Percentiles rank a stretch among this genome's conserved stretches.
These are phyloP conservation scores for Schizothorax lantsangensis DNA, from an alignment of 2,797 vertebrate species.

Conservation along the genomic window DNA sequence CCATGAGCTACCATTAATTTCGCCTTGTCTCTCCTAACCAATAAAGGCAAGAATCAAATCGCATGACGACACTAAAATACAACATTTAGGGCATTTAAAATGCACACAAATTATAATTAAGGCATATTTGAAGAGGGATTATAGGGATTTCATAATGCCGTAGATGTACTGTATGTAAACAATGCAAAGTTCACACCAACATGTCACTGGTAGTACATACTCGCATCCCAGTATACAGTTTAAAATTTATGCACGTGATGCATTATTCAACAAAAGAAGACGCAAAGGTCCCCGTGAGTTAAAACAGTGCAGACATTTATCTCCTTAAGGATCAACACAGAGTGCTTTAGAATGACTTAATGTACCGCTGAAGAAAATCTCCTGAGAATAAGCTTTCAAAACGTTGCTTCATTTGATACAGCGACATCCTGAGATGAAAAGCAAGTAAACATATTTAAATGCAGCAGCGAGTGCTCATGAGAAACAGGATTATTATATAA, in stretches of 20 bases:
- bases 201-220: background rate
- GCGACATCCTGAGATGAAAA: constrained; percentile 30
- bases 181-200: background rate
- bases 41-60: background rate
- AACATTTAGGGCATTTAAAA: background rate
- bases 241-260: constrained; percentile 47
- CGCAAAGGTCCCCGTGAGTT: constrained; percentile 59
- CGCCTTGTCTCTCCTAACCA: background rate
- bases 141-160: background rate
- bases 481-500: background rate
- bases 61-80: background rate
- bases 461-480: constrained; percentile 18
- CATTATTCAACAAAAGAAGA: constrained; percentile 73
- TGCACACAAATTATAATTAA: background rate
- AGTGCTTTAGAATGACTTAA: constrained; percentile 40
- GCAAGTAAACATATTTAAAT: constrained; percentile 34
- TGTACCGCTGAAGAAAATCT: constrained; percentile 28
- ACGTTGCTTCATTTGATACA: constrained; percentile 40
- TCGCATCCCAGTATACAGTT: constrained; percentile 64
- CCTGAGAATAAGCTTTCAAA: constrained; percentile 21
- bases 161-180: background rate
- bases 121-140: background rate
- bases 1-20: constrained; percentile 20
- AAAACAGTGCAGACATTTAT: constrained; percentile 67
- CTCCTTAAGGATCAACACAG: constrained; percentile 67